Evolutionary conservation across 2,113 vertebrate genomes (phyloP).

Genomic region (Dipodomys ordii): DNA sequence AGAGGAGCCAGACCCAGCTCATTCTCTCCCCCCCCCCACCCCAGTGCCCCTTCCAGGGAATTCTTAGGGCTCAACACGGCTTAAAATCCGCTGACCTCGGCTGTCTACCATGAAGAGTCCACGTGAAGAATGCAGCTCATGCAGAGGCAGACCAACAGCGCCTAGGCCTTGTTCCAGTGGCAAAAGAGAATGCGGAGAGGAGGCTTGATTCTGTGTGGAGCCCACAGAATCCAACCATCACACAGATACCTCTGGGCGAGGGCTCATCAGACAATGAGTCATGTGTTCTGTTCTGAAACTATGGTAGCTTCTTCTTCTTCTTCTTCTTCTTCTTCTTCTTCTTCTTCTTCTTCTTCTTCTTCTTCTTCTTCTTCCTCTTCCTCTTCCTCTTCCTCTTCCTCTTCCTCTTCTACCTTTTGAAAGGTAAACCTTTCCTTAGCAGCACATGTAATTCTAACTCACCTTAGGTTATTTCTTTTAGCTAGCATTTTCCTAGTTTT

Average conservation of each 20-base stretch:
- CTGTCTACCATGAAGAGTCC: slow-evolving; percentile 29
- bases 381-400: too few species aligned
- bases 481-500: neutral
- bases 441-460: neutral
- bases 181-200: slow-evolving; percentile 9
- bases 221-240: neutral
- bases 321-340: too few species aligned
- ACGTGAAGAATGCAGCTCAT: slow-evolving; percentile 32
- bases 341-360: too few species aligned
- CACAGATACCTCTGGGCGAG: neutral
- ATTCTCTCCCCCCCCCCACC: neutral
- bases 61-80: slow-evolving; percentile 55
- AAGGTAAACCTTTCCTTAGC: neutral
- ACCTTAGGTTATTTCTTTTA: neutral
- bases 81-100: slow-evolving; percentile 68
- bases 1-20: neutral
- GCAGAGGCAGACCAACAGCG: slow-evolving; percentile 13
- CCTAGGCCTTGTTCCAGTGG: slow-evolving; percentile 62
- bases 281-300: neutral
- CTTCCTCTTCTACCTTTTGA: neutral
- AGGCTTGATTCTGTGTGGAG: too few species aligned
- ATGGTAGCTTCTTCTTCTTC: too few species aligned
- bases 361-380: too few species aligned
- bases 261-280: slow-evolving; percentile 10
- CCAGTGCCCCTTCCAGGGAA: neutral